Evolutionary conservation across 2,888 invertebrate species (phyloP).

Genomic region (Drosophila rellima): DNA sequence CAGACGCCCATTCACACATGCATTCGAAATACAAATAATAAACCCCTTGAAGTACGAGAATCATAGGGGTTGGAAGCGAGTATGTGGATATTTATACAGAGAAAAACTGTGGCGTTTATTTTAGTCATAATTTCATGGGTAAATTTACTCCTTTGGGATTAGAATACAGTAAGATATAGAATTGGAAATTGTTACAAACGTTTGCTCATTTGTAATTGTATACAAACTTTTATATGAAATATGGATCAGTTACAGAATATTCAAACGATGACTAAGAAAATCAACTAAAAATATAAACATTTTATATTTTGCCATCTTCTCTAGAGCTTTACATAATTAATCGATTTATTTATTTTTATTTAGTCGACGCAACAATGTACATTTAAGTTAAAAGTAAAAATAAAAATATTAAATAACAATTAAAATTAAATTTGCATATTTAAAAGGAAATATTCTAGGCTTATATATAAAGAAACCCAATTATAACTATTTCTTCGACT

Average conservation of each 20-base stretch:
- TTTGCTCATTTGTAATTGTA: neutral
- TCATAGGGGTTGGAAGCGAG: conserved; percentile 37
- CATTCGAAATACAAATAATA: conserved; percentile 20
- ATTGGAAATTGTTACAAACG: neutral
- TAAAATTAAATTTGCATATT: no score
- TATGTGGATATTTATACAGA: conserved; percentile 57
- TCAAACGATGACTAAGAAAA: neutral
- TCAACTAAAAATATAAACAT: neutral
- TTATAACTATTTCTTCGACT: neutral
- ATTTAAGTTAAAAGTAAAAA: no score
- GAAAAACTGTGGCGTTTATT: conserved; percentile 48
- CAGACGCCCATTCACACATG: conserved; percentile 22
- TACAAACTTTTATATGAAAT: neutral
- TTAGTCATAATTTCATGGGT: conserved; percentile 55
- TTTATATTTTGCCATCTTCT: no score
- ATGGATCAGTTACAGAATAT: neutral
- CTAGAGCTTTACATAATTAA: no score
- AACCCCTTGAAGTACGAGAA: conserved; percentile 6
- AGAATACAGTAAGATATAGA: neutral
- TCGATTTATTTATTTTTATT: no score
- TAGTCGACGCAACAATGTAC: no score
- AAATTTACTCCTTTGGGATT: conserved; percentile 35
- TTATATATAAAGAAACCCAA: neutral
- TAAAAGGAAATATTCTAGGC: no score
- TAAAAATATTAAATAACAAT: no score